phyloP scores from a whole-genome alignment of 2,888 invertebrate species.

The Orthosia incerta region DNA sequence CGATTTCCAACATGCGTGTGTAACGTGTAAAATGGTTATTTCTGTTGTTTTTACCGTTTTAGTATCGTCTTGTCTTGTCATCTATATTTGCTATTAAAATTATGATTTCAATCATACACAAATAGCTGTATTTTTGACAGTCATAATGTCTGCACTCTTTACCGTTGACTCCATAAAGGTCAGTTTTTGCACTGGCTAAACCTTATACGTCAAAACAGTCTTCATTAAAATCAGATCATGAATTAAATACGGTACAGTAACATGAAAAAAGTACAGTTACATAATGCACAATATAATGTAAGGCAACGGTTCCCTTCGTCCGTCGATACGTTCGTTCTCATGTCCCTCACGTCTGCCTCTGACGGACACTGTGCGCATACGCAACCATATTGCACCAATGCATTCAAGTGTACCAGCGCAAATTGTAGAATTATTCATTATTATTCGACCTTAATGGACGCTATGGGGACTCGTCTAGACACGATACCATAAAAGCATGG shows the following conservation, averaged over 20 bases:
- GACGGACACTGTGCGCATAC: slow-evolving; percentile 73
- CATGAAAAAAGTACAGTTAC: slow-evolving; percentile 76
- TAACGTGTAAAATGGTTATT: slow-evolving; percentile 63
- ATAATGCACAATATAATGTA: slow-evolving; percentile 69
- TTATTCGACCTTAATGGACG: slow-evolving; percentile 71
- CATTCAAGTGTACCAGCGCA: slow-evolving; percentile 77
- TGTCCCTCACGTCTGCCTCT: slow-evolving; percentile 74
- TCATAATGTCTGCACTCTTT: not conserved
- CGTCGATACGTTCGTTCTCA: slow-evolving; percentile 68
- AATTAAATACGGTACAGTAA: slow-evolving; percentile 52
- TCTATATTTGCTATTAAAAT: not conserved
- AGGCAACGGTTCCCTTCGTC: slow-evolving; percentile 71
- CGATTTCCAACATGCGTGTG: slow-evolving; percentile 53
- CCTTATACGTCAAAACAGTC: slow-evolving; percentile 21
- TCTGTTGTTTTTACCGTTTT: slow-evolving; percentile 52
- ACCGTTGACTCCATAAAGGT: slow-evolving; percentile 16
- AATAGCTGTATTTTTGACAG: not conserved
- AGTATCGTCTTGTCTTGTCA: not conserved
- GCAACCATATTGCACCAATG: slow-evolving; percentile 72
- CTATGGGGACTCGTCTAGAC: slow-evolving; percentile 69
- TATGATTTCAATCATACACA: not conserved
- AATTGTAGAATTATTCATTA: slow-evolving; percentile 81
- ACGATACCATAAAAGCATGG: slow-evolving; percentile 65
- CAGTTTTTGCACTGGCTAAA: slow-evolving; percentile 13
- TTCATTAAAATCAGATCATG: slow-evolving; percentile 60